Evolutionary conservation across 2,113 vertebrate species (phyloP), one percentile per base, ranked within the genome.

Genomic region (Xiphophorus hellerii): DNA sequence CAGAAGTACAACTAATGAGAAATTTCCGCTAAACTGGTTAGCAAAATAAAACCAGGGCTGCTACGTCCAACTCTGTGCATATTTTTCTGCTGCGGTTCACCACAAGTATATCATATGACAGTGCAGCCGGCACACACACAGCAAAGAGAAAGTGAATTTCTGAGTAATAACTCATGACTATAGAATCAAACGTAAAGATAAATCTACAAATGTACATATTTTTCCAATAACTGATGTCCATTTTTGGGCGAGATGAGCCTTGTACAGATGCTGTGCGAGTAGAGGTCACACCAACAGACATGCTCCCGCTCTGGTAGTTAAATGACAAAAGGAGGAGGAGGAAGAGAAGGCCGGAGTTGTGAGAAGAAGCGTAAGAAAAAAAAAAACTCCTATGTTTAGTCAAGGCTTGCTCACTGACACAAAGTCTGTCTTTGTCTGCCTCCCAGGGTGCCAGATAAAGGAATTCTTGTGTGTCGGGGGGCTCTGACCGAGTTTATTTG

Each of bases 401-500:
- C 92, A 94, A 94, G 94, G 93, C 94, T 94, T 74, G 92, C 92
- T 93, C 91, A 70, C 89, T 91, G 87, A 95, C 95, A 96, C 96
- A 96, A 95, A 96, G 96, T 96, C 94, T 77, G 90, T 92, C 94
- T 95, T 95, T 96, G 95, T 96, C 95, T 95, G 94, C 94, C 94
- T 73, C 87, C 90, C 90, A 93, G 95, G 95, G 92, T 90, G 87
- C 90, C 93, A 93, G 95, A 97, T 94, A 97, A 97, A 97, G 94
- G 94, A 94, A 95, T 95, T 96, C 96, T 96, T 97, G 96, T 98
- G 89, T 94, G 91, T 93, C 90, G 85, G 84, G 88, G 65, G 87
- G 94, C 93, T 93, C 93, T 93, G 92, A 95, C 94, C 81, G 93
- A 95, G 96, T 96, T 97, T 96, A 97, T 97, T 96, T 96, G 96